Conservation (phyloP, 2,797 vertebrate species). For the Phalloptychus januarius region DNA sequence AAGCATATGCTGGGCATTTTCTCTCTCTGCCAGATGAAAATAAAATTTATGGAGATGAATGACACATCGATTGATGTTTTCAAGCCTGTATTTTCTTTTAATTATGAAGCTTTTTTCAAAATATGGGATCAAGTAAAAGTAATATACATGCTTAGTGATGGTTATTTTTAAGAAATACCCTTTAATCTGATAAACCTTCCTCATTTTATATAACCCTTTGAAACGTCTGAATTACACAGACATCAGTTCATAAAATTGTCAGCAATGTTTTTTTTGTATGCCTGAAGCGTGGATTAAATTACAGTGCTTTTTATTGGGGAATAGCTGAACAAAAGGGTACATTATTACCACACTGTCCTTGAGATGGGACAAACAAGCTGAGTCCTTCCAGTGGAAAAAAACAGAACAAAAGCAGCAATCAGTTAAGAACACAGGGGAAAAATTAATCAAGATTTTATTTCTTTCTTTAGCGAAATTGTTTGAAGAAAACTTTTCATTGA, state of each 20-base stretch:
- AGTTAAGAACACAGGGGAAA: neutral
- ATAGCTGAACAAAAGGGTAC: constrained; percentile 31
- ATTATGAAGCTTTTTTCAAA: neutral
- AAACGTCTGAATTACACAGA: neutral
- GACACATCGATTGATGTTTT: neutral
- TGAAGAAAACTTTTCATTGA: neutral
- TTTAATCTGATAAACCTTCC: neutral
- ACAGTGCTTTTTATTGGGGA: constrained; percentile 26
- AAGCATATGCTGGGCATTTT: constrained; percentile 17
- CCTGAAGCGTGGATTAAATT: constrained; percentile 19
- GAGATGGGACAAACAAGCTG: constrained; percentile 23
- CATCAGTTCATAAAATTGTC: neutral
- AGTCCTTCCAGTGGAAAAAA: constrained; percentile 6
- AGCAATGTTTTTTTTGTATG: constrained; percentile 29
- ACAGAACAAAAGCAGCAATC: constrained; percentile 24
- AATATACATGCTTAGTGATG: neutral
- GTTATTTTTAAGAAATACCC: neutral
- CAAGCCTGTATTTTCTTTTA: neutral
- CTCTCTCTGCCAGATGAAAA: neutral
- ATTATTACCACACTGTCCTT: constrained; percentile 36
- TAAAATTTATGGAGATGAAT: neutral
- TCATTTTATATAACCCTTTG: neutral
- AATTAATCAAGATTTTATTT: constrained; percentile 5
- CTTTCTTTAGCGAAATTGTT: neutral
- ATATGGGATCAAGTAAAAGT: too few relatives aligned